Evolutionary conservation across 2,797 vertebrate species (phyloP), one percentile per base, ranked within the genome.

Genomic region (Arrhamphus sclerolepis): DNA sequence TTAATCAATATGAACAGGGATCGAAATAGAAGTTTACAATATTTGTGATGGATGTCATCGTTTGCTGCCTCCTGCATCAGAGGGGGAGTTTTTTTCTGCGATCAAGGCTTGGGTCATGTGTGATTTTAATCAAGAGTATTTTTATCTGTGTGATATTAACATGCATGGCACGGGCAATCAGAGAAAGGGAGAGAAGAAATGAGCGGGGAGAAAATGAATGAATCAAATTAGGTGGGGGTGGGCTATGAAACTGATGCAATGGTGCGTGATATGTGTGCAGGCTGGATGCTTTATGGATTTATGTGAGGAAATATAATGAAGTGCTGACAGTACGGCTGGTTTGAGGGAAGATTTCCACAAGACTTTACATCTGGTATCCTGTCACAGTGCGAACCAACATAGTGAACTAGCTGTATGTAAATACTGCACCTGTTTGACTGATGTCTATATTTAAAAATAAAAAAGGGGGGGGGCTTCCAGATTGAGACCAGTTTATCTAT

Each of bases 81-180:
- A 77, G 78, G 84, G 78, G 80, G 54, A 81, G n/a, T 19, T 44
- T 10, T 11, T 44, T 44, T 10, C 31, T 20, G 9, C n/a, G 11
- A 11, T 7, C 8, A 60, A 50, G 51, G 79, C 59, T 58, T 71
- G 70, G 75, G 68, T 62, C 22, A 24, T 55, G 64, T 74, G 75
- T 50, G 77, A 82, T 89, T 88, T 79, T 86, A 89, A 89, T 91
- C 88, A 82, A 77, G 80, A 29, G 55, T 68, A 73, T 87, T 89
- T 88, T 85, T 80, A 81, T 86, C 79, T 78, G 56, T 29, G 62
- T 31, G 59, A 81, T 84, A 82, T 89, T 89, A 87, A 89, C 83
- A 90, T 86, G 82, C 84, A 74, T 58, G 70, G 74, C 70, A 51
- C 69, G 75, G 68, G 74, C 78, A 73, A 73, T 72, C 14, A 29